phyloP scores from a whole-genome alignment of 2,888 invertebrate species.

The Acronicta leporina region DNA sequence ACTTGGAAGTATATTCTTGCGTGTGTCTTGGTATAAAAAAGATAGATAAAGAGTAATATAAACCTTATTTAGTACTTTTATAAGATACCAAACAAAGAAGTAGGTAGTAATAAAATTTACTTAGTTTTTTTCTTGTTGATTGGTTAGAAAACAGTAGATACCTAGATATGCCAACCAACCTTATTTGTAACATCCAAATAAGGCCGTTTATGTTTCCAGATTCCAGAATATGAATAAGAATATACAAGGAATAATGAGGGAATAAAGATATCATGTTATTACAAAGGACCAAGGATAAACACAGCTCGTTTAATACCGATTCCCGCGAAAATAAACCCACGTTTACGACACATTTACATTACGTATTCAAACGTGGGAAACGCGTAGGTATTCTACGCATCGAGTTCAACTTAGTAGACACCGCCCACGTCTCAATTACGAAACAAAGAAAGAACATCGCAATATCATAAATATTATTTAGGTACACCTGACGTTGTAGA shows the following conservation, averaged over 20 bases:
- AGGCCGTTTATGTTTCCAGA: background rate
- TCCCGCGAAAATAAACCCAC: constrained; percentile 1
- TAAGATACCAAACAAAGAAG: too few relatives aligned
- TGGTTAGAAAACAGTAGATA: too few relatives aligned
- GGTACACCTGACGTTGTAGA: constrained; percentile 9
- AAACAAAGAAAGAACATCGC: constrained; percentile 20
- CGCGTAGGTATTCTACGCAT: constrained; percentile 14
- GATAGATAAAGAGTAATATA: too few relatives aligned
- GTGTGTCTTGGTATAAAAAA: too few relatives aligned
- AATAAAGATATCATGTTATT: background rate
- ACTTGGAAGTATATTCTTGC: too few relatives aligned
- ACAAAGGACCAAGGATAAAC: constrained; percentile 1
- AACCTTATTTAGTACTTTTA: too few relatives aligned
- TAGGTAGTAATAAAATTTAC: too few relatives aligned
- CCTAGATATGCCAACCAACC: too few relatives aligned
- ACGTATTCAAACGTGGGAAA: constrained; percentile 17
- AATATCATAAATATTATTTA: too few relatives aligned
- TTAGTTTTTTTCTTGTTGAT: too few relatives aligned
- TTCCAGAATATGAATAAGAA: background rate
- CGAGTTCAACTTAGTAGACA: constrained; percentile 7
- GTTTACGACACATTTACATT: constrained; percentile 8
- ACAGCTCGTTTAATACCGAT: constrained; percentile 5
- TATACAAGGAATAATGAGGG: background rate
- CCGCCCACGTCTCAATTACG: constrained; percentile 30
- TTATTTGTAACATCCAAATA: too few relatives aligned